Evolutionary conservation across 2,113 vertebrate species (phyloP), one percentile per base, ranked within the genome.

Genomic region (Saguinus imperator): DNA sequence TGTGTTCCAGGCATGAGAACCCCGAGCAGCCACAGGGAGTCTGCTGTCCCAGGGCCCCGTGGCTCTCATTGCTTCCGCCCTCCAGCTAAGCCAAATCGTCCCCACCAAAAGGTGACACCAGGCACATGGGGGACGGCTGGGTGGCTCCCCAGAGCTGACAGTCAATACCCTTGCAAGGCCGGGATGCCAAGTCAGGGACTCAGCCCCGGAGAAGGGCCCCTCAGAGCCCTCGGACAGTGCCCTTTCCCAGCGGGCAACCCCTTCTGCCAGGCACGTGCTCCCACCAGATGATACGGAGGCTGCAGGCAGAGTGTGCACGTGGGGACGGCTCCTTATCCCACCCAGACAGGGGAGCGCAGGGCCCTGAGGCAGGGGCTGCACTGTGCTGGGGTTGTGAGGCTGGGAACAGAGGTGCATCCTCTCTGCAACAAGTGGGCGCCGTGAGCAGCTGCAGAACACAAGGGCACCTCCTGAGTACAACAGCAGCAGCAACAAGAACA

Each of bases 271-370:
- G 20, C 37, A 0, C 61, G 35, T 5, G 1, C 37, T n/a, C 43
- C 48, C 5, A 4, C 48, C 20, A 40, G 35, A 16, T 0, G 4
- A 7, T 27, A 50, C 40, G 64, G 23, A 37, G 2, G 8, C 6
- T 5, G 3, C 1, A 8, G 52, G 40, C 68, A 61, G 68, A 61
- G 50, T 40, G 20, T 7, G 8, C 21, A 1, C 37, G 7, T n/a
- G 0, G 35, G 25, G 17, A 16, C 4, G 0, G 16, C 64, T 10
- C 58, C 45, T 1, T 4, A 0, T 18, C 40, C 80, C 3, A 1
- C 43, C 61, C 5, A 1, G 37, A 16, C 5, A 8, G 32, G 40
- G 0, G 3, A 37, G 18, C 4, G 0, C 37, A 61, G 68, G 13
- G 6, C 27, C 13, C 43, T 17, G 32, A 80, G 84, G 52, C 57